Evolutionary conservation across 92 coral and sea anemone genomes (phyloP).

Genomic region (Scolanthus callimorphus): DNA sequence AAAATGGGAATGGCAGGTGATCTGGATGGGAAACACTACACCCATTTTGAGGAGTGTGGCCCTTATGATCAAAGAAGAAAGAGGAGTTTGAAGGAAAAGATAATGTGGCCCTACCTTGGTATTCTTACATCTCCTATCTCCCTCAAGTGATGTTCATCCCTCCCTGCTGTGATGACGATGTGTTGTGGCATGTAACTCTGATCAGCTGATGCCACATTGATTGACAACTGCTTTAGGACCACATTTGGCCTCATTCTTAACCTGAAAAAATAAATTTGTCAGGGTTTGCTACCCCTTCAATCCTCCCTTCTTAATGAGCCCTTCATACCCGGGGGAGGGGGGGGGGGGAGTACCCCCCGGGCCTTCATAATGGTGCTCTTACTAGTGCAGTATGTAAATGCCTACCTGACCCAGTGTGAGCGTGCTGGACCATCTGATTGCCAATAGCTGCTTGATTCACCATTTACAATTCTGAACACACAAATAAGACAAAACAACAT

Average conservation of each 20-base stretch:
- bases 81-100: neutral
- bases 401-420: constrained; percentile 96
- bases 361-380: no score
- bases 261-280: constrained; percentile 49
- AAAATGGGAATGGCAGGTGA: no score
- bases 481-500: no score
- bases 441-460: constrained; percentile 95
- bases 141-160: constrained; percentile 92
- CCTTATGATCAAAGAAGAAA: no score
- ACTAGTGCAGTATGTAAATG: neutral
- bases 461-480: constrained; percentile 82
- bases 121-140: constrained; percentile 93
- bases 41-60: no score
- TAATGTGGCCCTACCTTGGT: constrained; percentile 49
- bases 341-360: no score
- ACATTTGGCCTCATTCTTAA: constrained; percentile 96
- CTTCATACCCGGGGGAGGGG: neutral
- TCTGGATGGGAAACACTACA: no score
- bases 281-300: neutral
- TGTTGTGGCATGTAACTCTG: constrained; percentile 99
- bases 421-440: constrained; percentile 99
- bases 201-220: constrained; percentile 93
- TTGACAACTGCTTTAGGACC: constrained; percentile 89
- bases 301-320: neutral
- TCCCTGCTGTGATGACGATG: constrained; percentile 89